Evolutionary conservation across 2,797 vertebrate genomes (phyloP).

Genomic region (Argya squamiceps): DNA sequence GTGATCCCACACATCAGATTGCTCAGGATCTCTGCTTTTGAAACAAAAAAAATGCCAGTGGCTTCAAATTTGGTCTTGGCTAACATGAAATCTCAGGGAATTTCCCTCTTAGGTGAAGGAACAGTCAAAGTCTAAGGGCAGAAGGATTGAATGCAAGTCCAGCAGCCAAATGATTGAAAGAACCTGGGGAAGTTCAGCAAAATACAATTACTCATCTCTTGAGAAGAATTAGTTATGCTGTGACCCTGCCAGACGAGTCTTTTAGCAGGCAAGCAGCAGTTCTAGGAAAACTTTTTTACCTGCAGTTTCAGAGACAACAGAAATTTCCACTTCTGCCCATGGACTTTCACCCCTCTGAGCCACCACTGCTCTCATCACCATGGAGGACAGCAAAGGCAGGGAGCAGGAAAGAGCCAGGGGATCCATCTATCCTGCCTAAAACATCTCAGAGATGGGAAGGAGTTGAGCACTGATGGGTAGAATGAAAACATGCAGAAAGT

Average conservation of each 20-base stretch:
- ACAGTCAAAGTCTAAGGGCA: background rate
- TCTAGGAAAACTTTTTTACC: background rate
- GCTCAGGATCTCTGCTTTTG: background rate
- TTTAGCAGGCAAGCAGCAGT: background rate
- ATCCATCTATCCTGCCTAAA: background rate
- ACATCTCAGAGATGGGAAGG: background rate
- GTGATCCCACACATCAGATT: background rate
- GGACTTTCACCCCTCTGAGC: background rate
- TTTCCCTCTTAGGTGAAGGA: background rate
- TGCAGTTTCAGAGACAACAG: background rate
- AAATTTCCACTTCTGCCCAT: background rate
- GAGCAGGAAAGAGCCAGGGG: background rate
- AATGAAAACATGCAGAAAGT: background rate
- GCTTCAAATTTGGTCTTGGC: background rate
- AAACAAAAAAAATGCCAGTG: background rate
- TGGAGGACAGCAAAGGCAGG: background rate
- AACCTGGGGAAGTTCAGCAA: background rate
- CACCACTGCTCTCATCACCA: background rate
- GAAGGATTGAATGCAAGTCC: background rate
- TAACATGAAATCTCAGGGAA: background rate
- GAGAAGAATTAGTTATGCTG: background rate
- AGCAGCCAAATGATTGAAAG: background rate
- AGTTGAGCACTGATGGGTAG: fast-evolving
- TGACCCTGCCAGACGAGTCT: background rate
- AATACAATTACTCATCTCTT: background rate